Evolutionary conservation across 2,888 invertebrate species (phyloP).

Genomic region (Pantelozetes paolii): DNA sequence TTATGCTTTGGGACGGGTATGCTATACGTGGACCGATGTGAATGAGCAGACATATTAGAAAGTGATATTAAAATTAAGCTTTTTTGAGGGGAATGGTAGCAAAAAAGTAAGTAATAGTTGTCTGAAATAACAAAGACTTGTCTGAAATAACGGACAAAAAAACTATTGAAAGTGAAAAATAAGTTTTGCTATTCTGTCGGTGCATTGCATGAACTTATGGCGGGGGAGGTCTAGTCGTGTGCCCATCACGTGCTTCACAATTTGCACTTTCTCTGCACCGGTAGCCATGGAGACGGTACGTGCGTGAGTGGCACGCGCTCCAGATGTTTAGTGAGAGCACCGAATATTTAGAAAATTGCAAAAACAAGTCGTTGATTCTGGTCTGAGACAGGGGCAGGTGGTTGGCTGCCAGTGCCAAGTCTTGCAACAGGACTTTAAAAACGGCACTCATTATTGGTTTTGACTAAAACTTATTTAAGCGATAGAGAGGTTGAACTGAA

Average conservation of each 20-base stretch:
- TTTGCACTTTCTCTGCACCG: constrained; percentile 28
- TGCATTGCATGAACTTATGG: not conserved
- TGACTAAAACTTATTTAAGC: constrained; percentile 34
- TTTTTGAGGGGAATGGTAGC: not conserved
- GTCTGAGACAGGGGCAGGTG: constrained; percentile 36
- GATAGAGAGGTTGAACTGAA: constrained; percentile 18
- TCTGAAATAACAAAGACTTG: not conserved
- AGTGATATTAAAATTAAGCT: not conserved
- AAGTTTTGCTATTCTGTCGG: constrained; percentile 2
- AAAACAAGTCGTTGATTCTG: constrained; percentile 36
- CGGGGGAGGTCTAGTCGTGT: constrained; percentile 37
- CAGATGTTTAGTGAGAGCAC: constrained; percentile 33
- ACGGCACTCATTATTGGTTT: constrained; percentile 35
- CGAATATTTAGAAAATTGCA: constrained; percentile 18
- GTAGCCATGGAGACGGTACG: constrained; percentile 20
- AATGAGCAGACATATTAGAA: too few relatives aligned
- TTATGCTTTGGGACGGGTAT: too few relatives aligned
- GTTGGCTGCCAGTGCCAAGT: constrained; percentile 11
- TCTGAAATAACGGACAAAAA: constrained; percentile 29
- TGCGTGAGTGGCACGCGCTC: constrained; percentile 38
- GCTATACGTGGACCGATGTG: too few relatives aligned
- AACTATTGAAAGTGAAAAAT: constrained; percentile 28
- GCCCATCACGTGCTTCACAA: constrained; percentile 26
- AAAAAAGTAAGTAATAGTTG: constrained; percentile 11
- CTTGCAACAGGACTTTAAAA: constrained; percentile 37